Base-by-base conservation (phyloP, 2,113 vertebrate species). In the Bos indicus region DNA sequence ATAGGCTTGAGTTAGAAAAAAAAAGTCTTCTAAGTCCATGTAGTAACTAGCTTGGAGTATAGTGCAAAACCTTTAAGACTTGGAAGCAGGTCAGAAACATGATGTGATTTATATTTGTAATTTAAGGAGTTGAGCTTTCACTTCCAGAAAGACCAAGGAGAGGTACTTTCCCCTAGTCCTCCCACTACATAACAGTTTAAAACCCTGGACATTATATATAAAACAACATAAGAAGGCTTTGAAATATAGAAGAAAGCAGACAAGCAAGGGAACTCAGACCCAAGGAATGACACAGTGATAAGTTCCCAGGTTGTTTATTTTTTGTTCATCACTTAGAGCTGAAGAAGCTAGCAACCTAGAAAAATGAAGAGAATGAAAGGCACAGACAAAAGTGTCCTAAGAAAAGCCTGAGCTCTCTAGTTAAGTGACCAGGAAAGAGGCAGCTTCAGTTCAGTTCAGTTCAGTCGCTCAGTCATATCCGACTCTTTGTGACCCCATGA, bases 101-200 rank as follows among this genome's bases (percentile, higher is more conserved):
- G 57, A 87, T 93, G 26, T 92, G 40, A 87, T 67, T 96, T 90
- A 59, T 67, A 77, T 86, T 90, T 96, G 77, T 77, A 83, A 96
- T 93, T 95, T 86, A 59, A 59, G 43, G 14, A 92, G 19, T 3
- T 33, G 12, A 9, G 12, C 16, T 80, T 92, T 19, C 17, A 46
- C 59, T 89, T 97, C 16, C 30, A 56, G 25, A 94, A 94, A 83
- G 43, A 78, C 71, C 4, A 36, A 57, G 1, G 85, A 95, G 74
- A 62, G 13, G 9, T 85, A 56, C 3, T 13, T 94, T 94, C 88
- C 30, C 33, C 43, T 91, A 48, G 95, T 92, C 7, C 7, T 94
- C 43, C 16, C 62, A 67, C 40, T 67, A 86, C 57, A 57, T 87
- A 90, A 90, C 36, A 92, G 56, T 40, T 85, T 57, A 94, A 94